These are phyloP conservation scores for Procambarus clarkii DNA, from an alignment of 1,140 invertebrate species.

Conservation along the genomic window DNA sequence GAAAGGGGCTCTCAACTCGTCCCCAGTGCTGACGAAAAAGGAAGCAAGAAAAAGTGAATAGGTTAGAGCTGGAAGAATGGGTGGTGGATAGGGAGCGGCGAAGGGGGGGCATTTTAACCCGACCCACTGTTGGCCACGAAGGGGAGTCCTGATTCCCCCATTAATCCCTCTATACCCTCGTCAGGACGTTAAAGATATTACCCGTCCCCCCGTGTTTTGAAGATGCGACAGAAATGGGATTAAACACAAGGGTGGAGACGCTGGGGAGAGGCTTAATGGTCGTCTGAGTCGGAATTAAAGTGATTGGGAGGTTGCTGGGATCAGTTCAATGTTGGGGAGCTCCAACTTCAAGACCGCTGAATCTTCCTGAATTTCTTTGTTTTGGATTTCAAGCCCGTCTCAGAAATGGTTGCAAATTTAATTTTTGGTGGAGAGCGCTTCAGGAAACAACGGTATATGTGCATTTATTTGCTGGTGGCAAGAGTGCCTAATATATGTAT, in stretches of 20 bases:
- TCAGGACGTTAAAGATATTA: neutral
- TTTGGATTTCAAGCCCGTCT: neutral
- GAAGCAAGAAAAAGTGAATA: neutral
- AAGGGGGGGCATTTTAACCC: slow-evolving; percentile 1
- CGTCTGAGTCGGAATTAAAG: slow-evolving; percentile 50
- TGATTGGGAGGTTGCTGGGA: slow-evolving; percentile 42
- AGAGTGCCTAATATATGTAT: no score
- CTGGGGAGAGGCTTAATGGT: slow-evolving; percentile 37
- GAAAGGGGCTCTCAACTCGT: neutral
- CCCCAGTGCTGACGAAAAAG: neutral
- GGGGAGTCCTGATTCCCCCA: neutral
- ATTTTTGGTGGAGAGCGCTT: neutral
- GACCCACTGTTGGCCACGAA: neutral
- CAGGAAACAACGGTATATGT: neutral
- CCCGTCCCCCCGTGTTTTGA: slow-evolving; percentile 35
- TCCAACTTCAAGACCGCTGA: neutral
- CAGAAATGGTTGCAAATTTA: neutral
- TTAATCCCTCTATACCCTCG: neutral
- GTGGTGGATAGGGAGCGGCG: neutral
- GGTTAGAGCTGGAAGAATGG: neutral
- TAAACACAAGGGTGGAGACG: slow-evolving; percentile 34
- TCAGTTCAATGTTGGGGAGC: slow-evolving; percentile 14
- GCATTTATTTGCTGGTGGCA: no score
- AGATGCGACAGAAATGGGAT: slow-evolving; percentile 50
- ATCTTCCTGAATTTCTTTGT: neutral